These are phyloP conservation scores for Pseudomyrmex pallidus DNA, from an alignment of 1,140 invertebrate species.

Conservation along the genomic window DNA sequence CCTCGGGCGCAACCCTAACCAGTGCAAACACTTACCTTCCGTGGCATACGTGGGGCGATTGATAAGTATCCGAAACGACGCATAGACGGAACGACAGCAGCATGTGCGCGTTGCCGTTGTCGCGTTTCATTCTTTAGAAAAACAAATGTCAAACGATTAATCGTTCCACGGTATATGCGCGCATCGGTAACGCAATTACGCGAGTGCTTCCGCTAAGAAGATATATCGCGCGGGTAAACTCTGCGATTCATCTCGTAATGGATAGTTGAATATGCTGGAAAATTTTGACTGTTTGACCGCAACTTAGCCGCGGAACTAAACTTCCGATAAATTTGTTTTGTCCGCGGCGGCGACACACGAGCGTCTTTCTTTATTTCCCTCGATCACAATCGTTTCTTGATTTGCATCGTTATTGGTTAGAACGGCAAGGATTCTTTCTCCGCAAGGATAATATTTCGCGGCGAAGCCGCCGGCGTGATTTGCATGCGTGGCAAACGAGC, in stretches of 20 bases:
- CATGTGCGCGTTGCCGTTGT: too few relatives aligned
- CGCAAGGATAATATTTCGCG: conserved; percentile 29
- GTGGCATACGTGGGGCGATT: conserved; percentile 32
- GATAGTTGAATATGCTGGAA: background rate
- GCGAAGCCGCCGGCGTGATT: conserved; percentile 48
- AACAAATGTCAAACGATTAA: too few relatives aligned
- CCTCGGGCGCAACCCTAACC: conserved; percentile 60
- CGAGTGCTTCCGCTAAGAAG: conserved; percentile 56
- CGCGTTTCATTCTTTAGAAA: too few relatives aligned
- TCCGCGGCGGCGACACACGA: too few relatives aligned
- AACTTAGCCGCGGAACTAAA: too few relatives aligned
- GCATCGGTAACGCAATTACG: conserved; percentile 69
- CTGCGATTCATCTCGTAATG: conserved; percentile 25
- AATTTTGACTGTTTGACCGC: too few relatives aligned
- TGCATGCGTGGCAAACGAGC: conserved; percentile 76
- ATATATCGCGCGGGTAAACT: conserved; percentile 66
- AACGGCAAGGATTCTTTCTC: conserved; percentile 13
- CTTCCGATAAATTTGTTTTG: background rate
- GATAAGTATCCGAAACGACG: too few relatives aligned
- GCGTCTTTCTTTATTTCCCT: background rate
- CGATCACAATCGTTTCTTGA: conserved; percentile 18
- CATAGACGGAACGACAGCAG: background rate
- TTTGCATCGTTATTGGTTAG: background rate
- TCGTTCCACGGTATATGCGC: too few relatives aligned
- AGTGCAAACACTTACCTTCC: conserved; percentile 78